Base-by-base conservation (phyloP, 2,113 vertebrate species). In the Turnix velox region DNA sequence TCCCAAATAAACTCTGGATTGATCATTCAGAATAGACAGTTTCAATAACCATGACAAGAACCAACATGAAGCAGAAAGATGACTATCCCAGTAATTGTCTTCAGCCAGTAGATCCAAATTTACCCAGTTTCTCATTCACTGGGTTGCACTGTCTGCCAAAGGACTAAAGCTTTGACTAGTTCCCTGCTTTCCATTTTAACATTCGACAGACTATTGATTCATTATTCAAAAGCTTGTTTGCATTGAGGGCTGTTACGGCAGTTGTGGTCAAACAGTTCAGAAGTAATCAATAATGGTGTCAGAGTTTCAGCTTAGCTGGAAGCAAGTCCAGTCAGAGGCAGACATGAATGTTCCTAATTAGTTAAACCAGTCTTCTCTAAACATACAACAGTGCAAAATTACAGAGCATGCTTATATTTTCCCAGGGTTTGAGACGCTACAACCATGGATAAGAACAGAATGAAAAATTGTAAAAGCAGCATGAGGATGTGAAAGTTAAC, bases 181-280 rank as follows among this genome's bases (percentile, higher is more conserved):
- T 40, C 58, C 35, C 39, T 45, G 28, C 22, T 93, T 88, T 77
- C 65, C 30, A 27, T 71, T 93, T 90, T 49, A 80, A 94, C 65
- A 83, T 74, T 80, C 84, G 93, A 91, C 76, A 81, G 35, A 48
- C 59, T 93, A 95, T 95, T 92, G 91, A 92, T 93, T 94, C 39
- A 72, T 90, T 94, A 90, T 92, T 94, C 76, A 84, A 88, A 92
- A 90, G 65, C 69, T 93, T 93, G 40, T 61, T 90, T 78, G 88
- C 93, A 78, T 78, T 94, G 83, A 87, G 40, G 48, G 14, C 45
- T 75, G 80, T 87, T 93, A 74, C 49, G 61, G 84, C 48, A 84
- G 61, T 48, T 93, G 74, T 65, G 81, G 84, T 84, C 77, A 92
- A 90, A 42, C 42, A 65, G 65, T 95, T 87, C 84, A 82, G 49